Base-by-base conservation (phyloP, 1,140 invertebrate species). In the Apis dorsata region DNA sequence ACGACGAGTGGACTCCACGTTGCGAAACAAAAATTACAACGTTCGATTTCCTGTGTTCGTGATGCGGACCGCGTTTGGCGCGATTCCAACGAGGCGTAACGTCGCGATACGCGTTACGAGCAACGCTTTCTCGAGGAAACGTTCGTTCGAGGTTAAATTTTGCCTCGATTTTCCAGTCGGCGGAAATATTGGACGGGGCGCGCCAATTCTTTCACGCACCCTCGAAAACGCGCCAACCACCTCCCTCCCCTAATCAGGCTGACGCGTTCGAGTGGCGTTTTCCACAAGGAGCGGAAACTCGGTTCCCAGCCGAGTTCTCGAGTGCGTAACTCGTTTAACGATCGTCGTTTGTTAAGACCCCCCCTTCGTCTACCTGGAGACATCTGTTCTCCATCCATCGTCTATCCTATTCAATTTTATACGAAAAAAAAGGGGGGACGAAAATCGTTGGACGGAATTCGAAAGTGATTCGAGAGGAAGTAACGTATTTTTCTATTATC, bases 21-120 rank as follows among this genome's bases (percentile, higher is more conserved):
- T 72, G 53, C 34, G 78, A 79, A 79, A 79, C 57, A 72, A 72
- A 79, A 79, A 79, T 79, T 79, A 79, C 78, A 69, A 63, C n/a
- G 19, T 12, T 24, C 69, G 51, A 79, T 69, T 79, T 79, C 57
- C 78, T 72, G 62, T 13, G 17, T n/a, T 12, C 60, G 68, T 15
- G 8, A 4, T 1, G 62, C n/a, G 55, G n/a, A 4, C 44, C 17
- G 3, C 13, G 24, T 1, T 57, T 79, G 69, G 68, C 78, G 44
- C 51, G 44, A 15, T 49, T 72, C 78, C 78, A 72, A 62, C 44
- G 53, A 2, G 3, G 13, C 5, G 15, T 49, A 72, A 59, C 15
- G 19, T 72, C 49, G 55, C 57, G 19, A 51, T 59, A 24, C 19
- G 24, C 75, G 15, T n/a, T 44, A 71, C 21, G 44, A 49, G 2